A percentile compares a stretch with the other conserved stretches of the same genome.
Conservation (phyloP, 1,140 invertebrate genomes). For the Ridgeia piscesae region DNA sequence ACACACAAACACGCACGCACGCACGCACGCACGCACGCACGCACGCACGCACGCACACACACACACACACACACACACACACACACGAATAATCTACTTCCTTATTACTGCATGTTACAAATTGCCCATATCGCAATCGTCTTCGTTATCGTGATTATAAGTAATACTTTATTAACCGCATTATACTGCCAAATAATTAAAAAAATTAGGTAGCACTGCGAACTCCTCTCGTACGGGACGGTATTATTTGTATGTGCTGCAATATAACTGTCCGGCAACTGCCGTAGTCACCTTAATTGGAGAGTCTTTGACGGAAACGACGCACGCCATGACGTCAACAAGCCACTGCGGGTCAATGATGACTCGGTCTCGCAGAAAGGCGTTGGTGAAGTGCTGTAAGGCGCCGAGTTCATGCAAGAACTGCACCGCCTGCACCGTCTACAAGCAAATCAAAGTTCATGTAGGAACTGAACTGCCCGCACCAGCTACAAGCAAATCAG, state of each 20-base stretch:
- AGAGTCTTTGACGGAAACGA: conserved; percentile 52
- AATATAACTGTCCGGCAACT: neutral
- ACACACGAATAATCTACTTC: no score
- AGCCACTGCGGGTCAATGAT: conserved; percentile 59
- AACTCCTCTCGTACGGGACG: neutral
- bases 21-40: no score
- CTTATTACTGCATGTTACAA: no score
- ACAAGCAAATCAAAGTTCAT: conserved; percentile 9
- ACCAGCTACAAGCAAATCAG: neutral
- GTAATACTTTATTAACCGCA: neutral
- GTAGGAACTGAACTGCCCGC: neutral
- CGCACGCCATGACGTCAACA: conserved; percentile 55
- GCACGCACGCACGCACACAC: no score
- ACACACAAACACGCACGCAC: no score
- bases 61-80: no score
- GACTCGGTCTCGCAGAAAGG: conserved; percentile 46
- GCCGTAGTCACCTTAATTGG: conserved; percentile 42
- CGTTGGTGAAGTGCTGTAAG: conserved; percentile 54
- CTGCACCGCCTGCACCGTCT: conserved; percentile 42
- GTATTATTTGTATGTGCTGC: neutral
- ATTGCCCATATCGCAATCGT: neutral
- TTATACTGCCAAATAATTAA: neutral
- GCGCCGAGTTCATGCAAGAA: conserved; percentile 56
- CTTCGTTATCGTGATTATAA: neutral
- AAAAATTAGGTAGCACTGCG: neutral